Conservation (phyloP, 2,888 invertebrate genomes). For the Escarpia spicata region DNA sequence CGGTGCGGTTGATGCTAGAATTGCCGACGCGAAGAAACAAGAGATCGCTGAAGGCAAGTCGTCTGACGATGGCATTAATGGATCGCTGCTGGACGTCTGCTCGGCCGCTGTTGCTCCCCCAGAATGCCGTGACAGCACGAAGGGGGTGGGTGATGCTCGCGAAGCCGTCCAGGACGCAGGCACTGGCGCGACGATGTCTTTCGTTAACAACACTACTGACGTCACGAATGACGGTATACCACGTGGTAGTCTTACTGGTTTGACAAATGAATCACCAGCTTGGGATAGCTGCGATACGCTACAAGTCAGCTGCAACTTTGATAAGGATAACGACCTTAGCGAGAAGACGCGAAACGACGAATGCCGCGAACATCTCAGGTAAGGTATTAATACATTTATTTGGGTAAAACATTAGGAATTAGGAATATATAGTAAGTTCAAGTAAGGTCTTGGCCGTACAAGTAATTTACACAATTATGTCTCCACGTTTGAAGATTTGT, state of each 20-base stretch:
- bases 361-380: background rate
- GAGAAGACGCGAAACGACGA: background rate
- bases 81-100: background rate
- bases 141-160: background rate
- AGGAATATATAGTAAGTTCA: background rate
- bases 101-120: background rate
- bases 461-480: too few relatives aligned
- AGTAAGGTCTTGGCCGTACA: too few relatives aligned
- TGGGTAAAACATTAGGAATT: background rate
- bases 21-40: background rate
- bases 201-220: background rate
- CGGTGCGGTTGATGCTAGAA: background rate
- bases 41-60: background rate
- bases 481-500: too few relatives aligned
- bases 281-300: background rate
- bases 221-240: background rate
- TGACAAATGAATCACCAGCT: background rate
- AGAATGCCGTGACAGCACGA: background rate
- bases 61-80: background rate
- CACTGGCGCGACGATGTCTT: background rate
- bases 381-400: background rate
- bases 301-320: background rate
- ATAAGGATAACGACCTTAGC: background rate
- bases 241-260: background rate
- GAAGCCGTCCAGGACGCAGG: background rate